Base-by-base conservation (phyloP, 2,888 invertebrate genomes). In the Epistrophe eligans region DNA sequence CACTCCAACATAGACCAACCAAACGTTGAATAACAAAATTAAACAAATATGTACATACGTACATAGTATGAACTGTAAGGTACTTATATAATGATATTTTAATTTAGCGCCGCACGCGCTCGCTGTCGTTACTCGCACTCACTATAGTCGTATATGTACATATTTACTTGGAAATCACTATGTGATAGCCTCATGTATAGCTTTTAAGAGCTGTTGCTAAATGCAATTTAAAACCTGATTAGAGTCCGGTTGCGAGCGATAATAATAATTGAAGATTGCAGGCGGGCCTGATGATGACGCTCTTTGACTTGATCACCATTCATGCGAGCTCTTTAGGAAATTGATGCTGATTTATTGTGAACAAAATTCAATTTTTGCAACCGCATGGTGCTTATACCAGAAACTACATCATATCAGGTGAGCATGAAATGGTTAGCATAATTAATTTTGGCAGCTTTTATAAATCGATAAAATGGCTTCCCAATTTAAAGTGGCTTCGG, bases 81-180 rank as follows among this genome's bases (percentile, higher is more conserved):
- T 24, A 24, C 24, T 24, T 24, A 2, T 24, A 4, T 24, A 57
- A 71, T 71, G 57, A 71, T 55, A 71, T 57, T 71, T 71, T 71
- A 55, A 71, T 71, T 71, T 43, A 24, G n/a, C 57, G 50, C 55
- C 71, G 57, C 71, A 71, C 71, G 71, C 71, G 71, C 71, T 71
- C 2, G 71, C 71, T 43, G 57, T 71, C 67, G 45, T 28, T 66
- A 28, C 32, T 52, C 32, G n/a, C 35, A 17, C 24, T 17, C 13
- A 17, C 50, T 38, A 10, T 1, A n/a, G n/a, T n/a, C n/a, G n/a
- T n/a, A 4, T 7, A 7, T 32, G 5, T 40, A 55, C 55, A 57
- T 13, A 40, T n/a, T n/a, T 62, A 35, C 55, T 55, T 48, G 48
- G 15, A 66, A 19, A 38, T 57, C 7, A 40, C 43, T 55, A 55